Evolutionary conservation across 2,797 vertebrate species (phyloP), one percentile per base, ranked within the genome.

Genomic region (Rhynchonycteris naso): DNA sequence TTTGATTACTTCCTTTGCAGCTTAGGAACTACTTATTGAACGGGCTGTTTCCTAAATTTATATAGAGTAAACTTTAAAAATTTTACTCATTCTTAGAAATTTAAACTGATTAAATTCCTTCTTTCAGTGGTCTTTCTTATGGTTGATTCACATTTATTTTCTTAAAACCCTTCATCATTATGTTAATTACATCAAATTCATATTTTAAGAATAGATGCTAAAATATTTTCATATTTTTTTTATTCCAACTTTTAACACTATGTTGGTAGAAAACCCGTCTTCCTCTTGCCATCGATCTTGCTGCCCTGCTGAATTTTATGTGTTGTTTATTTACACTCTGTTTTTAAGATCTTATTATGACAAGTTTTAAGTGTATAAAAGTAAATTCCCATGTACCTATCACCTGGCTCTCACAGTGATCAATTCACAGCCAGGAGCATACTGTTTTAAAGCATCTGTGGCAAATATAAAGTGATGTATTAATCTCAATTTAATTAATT

Each of bases 11-110:
- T 83, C 21, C 54, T 71, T 74, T 83, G 66, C 15, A 94, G 78
- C 15, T 81, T 91, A 83, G 47, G 56, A 92, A 61, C 38, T 68
- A 18, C 22, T 85, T 88, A 61, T 66, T 86, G 50, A 86, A 95
- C 90, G 47, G 47, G 14, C 13, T 93, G 22, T 95, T 82, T 95
- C 35, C 66, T 92, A 86, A 86, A 95, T 91, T 91, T 88, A 88
- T 54, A 68, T 61, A 74, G 43, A 92, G 58, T 93, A 74, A 88
- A 93, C 78, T 18, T 86, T 68, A 47, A 13, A 50, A 95, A 87
- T 79, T 85, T 80, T 30, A 79, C 66, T 93, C 86, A 95, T 86
- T 86, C 58, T 56, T 89, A 83, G 63, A 94, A 95, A 87, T 96
- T 96, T 86, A 94, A 93, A 68, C 66, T 47, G 47, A 63, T 84